phyloP scores from a whole-genome alignment of 2,888 invertebrate genomes.

The Phyto melanocephala region DNA sequence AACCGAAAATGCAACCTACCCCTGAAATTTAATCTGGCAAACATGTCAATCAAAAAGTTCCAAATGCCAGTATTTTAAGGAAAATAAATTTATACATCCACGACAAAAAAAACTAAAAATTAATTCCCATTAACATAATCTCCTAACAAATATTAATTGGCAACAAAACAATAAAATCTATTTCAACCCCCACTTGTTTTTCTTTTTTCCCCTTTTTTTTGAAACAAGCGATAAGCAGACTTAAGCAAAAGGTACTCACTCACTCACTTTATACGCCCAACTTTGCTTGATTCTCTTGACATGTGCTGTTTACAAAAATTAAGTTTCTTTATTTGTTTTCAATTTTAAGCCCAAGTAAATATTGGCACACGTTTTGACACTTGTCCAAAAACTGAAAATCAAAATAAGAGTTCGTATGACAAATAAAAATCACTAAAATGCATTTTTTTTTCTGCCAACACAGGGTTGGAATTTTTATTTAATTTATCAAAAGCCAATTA shows the following conservation, averaged over 20 bases:
- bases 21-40: conserved; percentile 23
- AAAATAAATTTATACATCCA: not conserved
- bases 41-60: conserved; percentile 55
- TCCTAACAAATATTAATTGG: conserved; percentile 54
- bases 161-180: conserved; percentile 17
- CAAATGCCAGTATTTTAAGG: not conserved
- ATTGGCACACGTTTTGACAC: conserved; percentile 63
- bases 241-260: not conserved
- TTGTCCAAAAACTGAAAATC: conserved; percentile 40
- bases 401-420: not conserved
- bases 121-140: conserved; percentile 58
- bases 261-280: not conserved
- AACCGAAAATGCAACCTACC: conserved; percentile 6
- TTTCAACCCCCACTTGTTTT: conserved; percentile 10
- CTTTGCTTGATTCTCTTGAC: conserved; percentile 19
- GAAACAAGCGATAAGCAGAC: not conserved
- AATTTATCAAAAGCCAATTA: conserved; percentile 40
- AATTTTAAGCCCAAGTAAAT: conserved; percentile 54
- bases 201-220: not conserved
- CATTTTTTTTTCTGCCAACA: conserved; percentile 34
- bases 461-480: not conserved
- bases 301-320: conserved; percentile 60
- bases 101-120: conserved; percentile 6
- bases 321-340: conserved; percentile 47
- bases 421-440: conserved; percentile 30